Percentiles rank a stretch among this genome's conserved stretches.
These are phyloP conservation scores for Macquaria australasica DNA, from an alignment of 2,113 vertebrate species.

Conservation along the genomic window DNA sequence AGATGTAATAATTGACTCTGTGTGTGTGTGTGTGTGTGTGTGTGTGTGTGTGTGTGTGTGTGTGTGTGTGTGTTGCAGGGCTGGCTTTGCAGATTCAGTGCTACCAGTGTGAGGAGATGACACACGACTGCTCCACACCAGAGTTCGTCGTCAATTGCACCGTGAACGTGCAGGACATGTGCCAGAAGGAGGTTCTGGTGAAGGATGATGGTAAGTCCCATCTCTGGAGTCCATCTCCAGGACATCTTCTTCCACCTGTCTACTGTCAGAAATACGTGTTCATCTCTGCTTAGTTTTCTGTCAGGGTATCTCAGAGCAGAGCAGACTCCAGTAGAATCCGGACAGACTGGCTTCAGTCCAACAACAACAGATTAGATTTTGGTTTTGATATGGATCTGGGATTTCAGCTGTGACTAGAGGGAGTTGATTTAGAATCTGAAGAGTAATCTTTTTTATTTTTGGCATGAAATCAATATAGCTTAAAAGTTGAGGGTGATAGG, in stretches of 20 bases:
- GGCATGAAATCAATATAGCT: slow-evolving; percentile 8
- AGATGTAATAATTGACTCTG: background rate
- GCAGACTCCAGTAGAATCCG: background rate
- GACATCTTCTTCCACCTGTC: background rate
- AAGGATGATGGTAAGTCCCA: slow-evolving; percentile 91
- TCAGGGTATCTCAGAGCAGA: background rate
- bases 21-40: slow-evolving; percentile 14
- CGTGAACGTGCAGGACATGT: slow-evolving; percentile 98
- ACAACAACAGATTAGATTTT: background rate
- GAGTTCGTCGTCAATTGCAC: slow-evolving; percentile 98
- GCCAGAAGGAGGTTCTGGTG: slow-evolving; percentile 98
- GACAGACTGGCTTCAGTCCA: slow-evolving; percentile 3
- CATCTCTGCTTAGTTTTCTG: background rate
- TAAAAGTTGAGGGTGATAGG: background rate
- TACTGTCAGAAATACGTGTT: background rate
- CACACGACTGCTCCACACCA: slow-evolving; percentile 93
- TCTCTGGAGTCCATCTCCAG: background rate
- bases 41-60: slow-evolving; percentile 24
- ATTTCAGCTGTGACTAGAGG: background rate
- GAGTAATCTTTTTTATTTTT: background rate
- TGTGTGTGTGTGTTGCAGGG: slow-evolving; percentile 76
- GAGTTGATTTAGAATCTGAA: slow-evolving; percentile 14
- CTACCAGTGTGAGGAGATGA: slow-evolving; percentile 98
- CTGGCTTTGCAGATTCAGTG: slow-evolving; percentile 95
- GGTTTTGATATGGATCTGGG: background rate